Percentiles rank a stretch among this genome's conserved stretches.
Evolutionary conservation across 1,140 invertebrate species (phyloP).

Genomic region (Helicoverpa armigera): DNA sequence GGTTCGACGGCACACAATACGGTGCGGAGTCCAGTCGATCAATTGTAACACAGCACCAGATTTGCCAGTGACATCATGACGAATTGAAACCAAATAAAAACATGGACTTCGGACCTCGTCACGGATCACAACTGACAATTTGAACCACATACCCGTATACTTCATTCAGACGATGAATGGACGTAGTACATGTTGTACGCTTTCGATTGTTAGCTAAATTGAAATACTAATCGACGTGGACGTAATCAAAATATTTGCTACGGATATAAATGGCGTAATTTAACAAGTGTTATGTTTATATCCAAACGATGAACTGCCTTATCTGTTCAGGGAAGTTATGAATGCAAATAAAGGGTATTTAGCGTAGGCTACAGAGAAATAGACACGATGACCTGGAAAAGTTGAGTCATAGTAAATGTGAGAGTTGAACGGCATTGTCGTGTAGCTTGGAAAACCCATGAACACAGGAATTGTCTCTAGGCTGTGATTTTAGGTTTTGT

Average conservation of each 20-base stretch:
- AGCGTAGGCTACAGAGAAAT: neutral
- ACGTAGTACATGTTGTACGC: constrained; percentile 37
- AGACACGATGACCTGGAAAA: neutral
- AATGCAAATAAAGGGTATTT: neutral
- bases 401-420: neutral
- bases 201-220: constrained; percentile 11
- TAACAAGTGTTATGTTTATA: neutral
- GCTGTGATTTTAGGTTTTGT: too few relatives aligned
- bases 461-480: too few relatives aligned
- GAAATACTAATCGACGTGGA: neutral
- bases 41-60: constrained; percentile 62
- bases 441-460: too few relatives aligned
- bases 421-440: too few relatives aligned
- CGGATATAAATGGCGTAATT: neutral
- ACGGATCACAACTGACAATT: constrained; percentile 16
- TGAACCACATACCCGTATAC: constrained; percentile 18
- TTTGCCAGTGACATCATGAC: constrained; percentile 52
- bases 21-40: constrained; percentile 66
- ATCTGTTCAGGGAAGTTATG: neutral
- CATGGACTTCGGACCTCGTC: constrained; percentile 65
- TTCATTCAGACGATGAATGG: constrained; percentile 37
- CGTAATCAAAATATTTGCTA: constrained; percentile 3
- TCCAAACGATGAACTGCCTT: neutral
- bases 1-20: constrained; percentile 56
- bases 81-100: constrained; percentile 61